A percentile compares a stretch with the other conserved stretches of the same genome.
These are phyloP conservation scores for Conger conger DNA, from an alignment of 2,113 vertebrate genomes.

Conservation along the genomic window DNA sequence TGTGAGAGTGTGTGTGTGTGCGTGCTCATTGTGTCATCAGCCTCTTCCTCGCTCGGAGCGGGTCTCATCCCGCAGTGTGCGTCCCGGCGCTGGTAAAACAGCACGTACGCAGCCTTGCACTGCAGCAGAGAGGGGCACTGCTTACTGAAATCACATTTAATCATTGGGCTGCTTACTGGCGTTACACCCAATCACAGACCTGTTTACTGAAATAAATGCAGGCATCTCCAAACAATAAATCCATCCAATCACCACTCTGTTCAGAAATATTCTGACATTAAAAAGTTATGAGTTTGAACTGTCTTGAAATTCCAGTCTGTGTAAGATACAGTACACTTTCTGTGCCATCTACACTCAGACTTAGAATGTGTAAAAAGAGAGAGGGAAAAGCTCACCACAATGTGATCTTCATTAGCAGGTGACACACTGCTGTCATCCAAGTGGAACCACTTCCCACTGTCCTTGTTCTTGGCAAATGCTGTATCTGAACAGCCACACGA, in stretches of 20 bases:
- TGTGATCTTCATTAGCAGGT: conserved; percentile 88
- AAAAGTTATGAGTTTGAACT: too few species aligned
- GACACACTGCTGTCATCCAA: conserved; percentile 97
- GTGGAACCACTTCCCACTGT: conserved; percentile 95
- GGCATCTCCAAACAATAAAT: too few species aligned
- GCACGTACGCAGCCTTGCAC: conserved; percentile 96
- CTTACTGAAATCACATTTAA: too few species aligned
- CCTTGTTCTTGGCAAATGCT: conserved; percentile 94
- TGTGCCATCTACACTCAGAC: neutral
- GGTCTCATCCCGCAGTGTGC: conserved; percentile 90
- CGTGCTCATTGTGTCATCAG: too few species aligned
- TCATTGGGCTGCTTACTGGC: too few species aligned
- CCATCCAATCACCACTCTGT: too few species aligned
- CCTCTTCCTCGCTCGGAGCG: conserved; percentile 80
- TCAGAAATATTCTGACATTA: too few species aligned
- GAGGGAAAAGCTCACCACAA: conserved; percentile 81
- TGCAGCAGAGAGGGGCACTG: conserved; percentile 44
- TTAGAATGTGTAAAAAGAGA: neutral
- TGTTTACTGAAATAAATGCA: too few species aligned
- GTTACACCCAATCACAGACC: neutral
- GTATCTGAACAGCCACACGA: conserved; percentile 74
- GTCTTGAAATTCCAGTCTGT: too few species aligned
- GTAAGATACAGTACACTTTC: too few species aligned
- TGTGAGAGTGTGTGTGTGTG: too few species aligned
- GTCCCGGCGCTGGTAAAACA: conserved; percentile 95